Conservation (phyloP, 2,797 vertebrate genomes). For the Argentina silus region DNA sequence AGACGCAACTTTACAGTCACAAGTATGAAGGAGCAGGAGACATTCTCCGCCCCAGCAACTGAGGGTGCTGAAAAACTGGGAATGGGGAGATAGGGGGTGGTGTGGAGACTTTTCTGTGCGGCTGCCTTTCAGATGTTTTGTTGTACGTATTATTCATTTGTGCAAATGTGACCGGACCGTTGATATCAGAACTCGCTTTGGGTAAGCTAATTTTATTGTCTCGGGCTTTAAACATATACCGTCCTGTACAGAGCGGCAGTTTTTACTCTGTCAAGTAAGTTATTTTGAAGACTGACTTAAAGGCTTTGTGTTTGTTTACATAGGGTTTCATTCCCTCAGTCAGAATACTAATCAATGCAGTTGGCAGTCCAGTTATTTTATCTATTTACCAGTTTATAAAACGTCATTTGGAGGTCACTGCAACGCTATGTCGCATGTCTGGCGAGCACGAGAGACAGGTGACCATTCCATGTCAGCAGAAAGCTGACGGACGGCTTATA, state of each 20-base stretch:
- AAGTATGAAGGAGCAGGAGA: neutral
- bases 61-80: neutral
- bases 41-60: neutral
- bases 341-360: neutral
- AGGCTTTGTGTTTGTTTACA: neutral
- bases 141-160: neutral
- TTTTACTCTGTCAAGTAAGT: neutral
- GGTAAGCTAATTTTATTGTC: neutral
- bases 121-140: neutral
- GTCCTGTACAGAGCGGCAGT: neutral
- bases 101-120: neutral
- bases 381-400: neutral
- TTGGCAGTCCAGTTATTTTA: neutral
- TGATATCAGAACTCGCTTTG: slow-evolving; percentile 17
- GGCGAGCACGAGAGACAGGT: slow-evolving; percentile 11
- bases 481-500: neutral
- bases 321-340: neutral
- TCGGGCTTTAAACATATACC: neutral
- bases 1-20: neutral
- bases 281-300: neutral
- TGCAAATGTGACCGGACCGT: slow-evolving; percentile 21
- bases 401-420: neutral
- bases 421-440: slow-evolving; percentile 6
- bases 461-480: slow-evolving; percentile 10
- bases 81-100: neutral